Conservation (phyloP, 2,888 invertebrate species). For the Hanleya hanleyi region DNA sequence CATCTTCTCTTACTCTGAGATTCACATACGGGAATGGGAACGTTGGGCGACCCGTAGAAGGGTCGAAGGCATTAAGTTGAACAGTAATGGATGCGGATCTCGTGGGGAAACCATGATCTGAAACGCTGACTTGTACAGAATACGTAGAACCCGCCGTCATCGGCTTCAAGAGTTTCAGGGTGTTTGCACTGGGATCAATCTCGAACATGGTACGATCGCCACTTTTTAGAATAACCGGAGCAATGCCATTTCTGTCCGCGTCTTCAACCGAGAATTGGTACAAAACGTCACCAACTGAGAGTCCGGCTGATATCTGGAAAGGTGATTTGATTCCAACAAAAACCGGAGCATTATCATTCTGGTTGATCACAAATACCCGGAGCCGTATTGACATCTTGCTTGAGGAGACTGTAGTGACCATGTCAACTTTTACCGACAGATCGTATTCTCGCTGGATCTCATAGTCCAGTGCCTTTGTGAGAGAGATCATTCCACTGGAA, state of each 20-base stretch:
- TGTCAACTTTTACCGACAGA: no score
- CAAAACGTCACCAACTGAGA: not conserved
- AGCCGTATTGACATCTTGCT: no score
- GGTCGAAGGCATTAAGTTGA: not conserved
- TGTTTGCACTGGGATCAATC: not conserved
- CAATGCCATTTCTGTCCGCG: not conserved
- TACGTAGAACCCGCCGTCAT: not conserved
- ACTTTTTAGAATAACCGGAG: not conserved
- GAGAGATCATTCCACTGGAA: no score
- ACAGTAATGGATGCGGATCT: not conserved
- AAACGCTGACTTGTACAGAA: not conserved
- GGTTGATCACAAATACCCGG: not conserved
- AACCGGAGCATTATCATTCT: not conserved
- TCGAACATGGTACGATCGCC: not conserved
- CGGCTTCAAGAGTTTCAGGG: not conserved
- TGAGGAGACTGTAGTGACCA: no score
- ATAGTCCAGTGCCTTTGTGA: no score
- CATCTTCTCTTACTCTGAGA: not conserved
- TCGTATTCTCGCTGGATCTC: no score
- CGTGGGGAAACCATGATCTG: not conserved
- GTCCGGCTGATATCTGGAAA: not conserved
- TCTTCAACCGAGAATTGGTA: not conserved
- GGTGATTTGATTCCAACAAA: not conserved
- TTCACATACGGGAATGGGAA: not conserved
- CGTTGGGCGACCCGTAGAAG: not conserved